Conservation (phyloP, 2,888 invertebrate species). For the Sepiola atlantica region DNA sequence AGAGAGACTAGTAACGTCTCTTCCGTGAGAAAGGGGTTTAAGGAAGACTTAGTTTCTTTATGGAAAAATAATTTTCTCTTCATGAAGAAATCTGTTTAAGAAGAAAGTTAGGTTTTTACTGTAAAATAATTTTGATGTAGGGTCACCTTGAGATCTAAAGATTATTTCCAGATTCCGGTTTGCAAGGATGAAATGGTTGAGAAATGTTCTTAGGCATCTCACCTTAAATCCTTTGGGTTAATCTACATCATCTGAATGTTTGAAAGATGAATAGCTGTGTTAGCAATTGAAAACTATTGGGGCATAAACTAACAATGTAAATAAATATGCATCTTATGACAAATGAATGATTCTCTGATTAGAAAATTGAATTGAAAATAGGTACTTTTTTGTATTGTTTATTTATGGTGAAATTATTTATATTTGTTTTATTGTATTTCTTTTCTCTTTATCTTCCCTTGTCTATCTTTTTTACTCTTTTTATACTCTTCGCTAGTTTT, state of each 20-base stretch:
- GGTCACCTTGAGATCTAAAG: too few relatives aligned
- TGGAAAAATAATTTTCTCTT: too few relatives aligned
- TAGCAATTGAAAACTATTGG: neutral
- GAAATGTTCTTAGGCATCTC: neutral
- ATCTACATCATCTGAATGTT: neutral
- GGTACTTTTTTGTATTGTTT: neutral
- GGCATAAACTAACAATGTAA: neutral
- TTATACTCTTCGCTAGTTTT: neutral
- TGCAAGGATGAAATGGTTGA: too few relatives aligned
- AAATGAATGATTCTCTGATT: neutral
- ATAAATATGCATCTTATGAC: neutral
- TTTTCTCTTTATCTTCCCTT: neutral
- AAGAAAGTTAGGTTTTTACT: too few relatives aligned
- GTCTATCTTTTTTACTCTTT: neutral
- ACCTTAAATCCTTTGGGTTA: neutral
- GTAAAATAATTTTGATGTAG: too few relatives aligned
- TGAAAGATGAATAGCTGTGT: neutral
- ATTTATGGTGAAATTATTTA: neutral
- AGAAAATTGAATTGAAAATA: neutral
- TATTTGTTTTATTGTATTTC: neutral
- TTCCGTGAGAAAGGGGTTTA: too few relatives aligned
- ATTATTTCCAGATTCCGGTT: too few relatives aligned
- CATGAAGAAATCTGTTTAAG: too few relatives aligned
- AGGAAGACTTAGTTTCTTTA: too few relatives aligned
- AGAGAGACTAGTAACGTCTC: too few relatives aligned